phyloP scores from a whole-genome alignment of 2,113 vertebrate genomes.

The Lagopus muta region DNA sequence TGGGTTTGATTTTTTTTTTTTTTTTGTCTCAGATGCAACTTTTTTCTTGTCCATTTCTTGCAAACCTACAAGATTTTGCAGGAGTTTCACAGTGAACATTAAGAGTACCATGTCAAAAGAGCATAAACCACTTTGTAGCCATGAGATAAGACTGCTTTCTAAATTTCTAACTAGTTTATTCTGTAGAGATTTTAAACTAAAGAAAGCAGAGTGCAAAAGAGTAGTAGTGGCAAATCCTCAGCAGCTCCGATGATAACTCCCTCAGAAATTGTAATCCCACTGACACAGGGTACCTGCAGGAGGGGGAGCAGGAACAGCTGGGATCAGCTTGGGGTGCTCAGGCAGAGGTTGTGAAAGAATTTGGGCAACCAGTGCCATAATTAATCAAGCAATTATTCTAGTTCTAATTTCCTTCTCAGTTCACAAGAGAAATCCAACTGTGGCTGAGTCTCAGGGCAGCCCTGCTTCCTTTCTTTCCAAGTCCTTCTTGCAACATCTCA shows the following conservation, averaged over 20 bases:
- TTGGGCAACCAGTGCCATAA: fast-evolving
- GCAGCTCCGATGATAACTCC: background rate
- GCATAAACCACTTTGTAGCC: background rate
- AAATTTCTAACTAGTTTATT: background rate
- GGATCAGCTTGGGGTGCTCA: background rate
- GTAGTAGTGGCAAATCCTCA: background rate
- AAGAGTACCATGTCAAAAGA: background rate
- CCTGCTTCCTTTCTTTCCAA: background rate
- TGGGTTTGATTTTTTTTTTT: background rate
- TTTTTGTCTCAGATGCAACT: background rate
- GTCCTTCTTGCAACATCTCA: background rate
- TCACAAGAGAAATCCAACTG: background rate
- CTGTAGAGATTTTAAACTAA: background rate
- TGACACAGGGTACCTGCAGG: fast-evolving
- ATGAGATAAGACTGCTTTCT: background rate
- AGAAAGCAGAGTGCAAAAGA: background rate
- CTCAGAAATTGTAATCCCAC: background rate
- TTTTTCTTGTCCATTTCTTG: background rate
- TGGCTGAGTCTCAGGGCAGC: background rate
- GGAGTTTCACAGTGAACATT: background rate
- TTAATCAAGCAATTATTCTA: background rate
- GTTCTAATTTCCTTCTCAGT: background rate
- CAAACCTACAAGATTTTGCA: background rate
- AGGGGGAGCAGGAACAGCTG: background rate
- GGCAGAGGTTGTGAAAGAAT: background rate